Evolutionary conservation across 2,888 invertebrate genomes (phyloP), one percentile per base, ranked within the genome.

Genomic region (Apodemia mormo): DNA sequence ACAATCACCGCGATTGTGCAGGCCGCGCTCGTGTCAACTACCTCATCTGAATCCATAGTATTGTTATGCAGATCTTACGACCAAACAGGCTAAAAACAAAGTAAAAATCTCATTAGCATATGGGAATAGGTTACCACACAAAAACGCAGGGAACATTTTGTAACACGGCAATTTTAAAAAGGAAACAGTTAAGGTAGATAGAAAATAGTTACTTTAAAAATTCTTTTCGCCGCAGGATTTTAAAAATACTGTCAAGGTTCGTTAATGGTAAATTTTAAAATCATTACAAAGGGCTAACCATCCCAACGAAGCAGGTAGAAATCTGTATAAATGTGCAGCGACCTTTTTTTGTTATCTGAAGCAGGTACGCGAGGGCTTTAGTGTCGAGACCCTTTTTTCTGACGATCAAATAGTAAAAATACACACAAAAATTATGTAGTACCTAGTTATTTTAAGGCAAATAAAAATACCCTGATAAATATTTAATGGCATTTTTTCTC

Each of bases 251-350:
- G 87, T 88, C 84, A 80, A 81, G 79, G 81, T 79, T 84, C 78
- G 85, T 88, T 90, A 90, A 89, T 91, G 90, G 89, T 89, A 87
- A 86, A 84, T 87, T 86, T 88, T 89, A 88, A 87, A 84, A 87
- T 89, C 88, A 86, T 86, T 87, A 82, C 67, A 70, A 84, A 88
- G 86, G 84, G 85, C 82, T 83, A 80, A 78, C 81, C 75, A 61
- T 61, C 61, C 61, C 61, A 14, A 33, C 14, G 61, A 78, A 82
- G 92, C 91, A 92, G 91, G 92, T 92, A 92, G 86, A 81, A 74
- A 73, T 79, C 78, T 69, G 52, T 49, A 85, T 84, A 84, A 83
- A 82, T 84, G 81, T 81, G 80, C 76, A 77, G 76, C 83, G 85
- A 84, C 81, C 76, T 77, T 87, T 88, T 90, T 90, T 91, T 90